Evolutionary conservation across 2,113 vertebrate species (phyloP).

Genomic region (Tachysurus vachellii): DNA sequence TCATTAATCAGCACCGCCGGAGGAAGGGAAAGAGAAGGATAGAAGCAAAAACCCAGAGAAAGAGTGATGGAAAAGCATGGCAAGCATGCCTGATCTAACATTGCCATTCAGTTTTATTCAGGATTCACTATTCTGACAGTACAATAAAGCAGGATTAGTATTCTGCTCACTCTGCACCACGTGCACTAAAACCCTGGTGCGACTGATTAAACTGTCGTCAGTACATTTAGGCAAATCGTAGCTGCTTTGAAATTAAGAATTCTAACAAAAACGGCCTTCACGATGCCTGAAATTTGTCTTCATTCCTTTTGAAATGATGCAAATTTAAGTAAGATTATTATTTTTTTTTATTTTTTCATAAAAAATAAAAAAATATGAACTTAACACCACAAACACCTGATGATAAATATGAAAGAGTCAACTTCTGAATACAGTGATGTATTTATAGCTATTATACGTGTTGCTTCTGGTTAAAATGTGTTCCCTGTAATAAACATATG

Average conservation of each 20-base stretch:
- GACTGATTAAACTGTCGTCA: slow-evolving; percentile 18
- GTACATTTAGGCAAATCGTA: too few relatives aligned
- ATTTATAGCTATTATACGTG: not conserved
- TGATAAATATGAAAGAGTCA: not conserved
- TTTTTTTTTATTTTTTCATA: too few relatives aligned
- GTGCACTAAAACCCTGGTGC: too few relatives aligned
- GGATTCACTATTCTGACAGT: not conserved
- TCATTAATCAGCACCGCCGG: slow-evolving; percentile 54
- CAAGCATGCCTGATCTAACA: not conserved
- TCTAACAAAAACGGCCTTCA: not conserved
- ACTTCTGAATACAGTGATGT: not conserved
- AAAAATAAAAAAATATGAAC: not conserved
- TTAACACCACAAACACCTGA: not conserved
- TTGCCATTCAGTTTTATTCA: not conserved
- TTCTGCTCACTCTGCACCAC: not conserved
- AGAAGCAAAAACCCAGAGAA: not conserved
- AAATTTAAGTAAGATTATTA: fast-evolving
- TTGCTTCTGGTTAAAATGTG: not conserved
- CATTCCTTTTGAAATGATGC: not conserved
- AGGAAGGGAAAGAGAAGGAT: not conserved
- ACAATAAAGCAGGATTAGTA: not conserved
- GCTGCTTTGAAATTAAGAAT: not conserved
- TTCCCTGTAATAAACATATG: not conserved
- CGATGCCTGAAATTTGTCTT: too few relatives aligned
- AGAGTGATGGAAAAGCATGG: slow-evolving; percentile 14